Evolutionary conservation across 2,797 vertebrate species (phyloP).

Genomic region (Podargus strigoides): DNA sequence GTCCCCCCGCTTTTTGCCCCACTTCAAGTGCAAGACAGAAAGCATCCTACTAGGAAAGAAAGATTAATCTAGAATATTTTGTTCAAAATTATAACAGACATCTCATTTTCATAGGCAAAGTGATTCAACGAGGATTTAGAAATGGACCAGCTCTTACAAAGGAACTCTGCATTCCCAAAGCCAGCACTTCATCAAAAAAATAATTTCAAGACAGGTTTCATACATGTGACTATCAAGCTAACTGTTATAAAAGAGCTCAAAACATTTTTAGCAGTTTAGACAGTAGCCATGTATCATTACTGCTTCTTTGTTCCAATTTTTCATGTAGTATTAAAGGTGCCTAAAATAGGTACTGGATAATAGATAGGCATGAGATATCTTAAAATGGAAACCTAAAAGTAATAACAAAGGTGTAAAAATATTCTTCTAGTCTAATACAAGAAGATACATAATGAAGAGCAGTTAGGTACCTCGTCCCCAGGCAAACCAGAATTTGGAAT

Average conservation of each 20-base stretch:
- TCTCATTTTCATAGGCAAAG: not conserved
- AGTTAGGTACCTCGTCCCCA: constrained; percentile 85
- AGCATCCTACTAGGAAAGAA: not conserved
- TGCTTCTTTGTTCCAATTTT: not conserved
- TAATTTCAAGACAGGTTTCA: not conserved
- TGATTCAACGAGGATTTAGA: not conserved
- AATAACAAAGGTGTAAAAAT: not conserved
- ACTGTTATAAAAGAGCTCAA: not conserved
- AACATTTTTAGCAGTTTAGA: not conserved
- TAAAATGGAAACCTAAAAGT: not conserved
- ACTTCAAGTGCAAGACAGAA: not conserved
- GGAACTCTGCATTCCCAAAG: not conserved
- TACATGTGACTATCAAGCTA: not conserved
- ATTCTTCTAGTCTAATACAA: not conserved
- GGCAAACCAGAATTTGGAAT: constrained; percentile 93
- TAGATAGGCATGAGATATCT: not conserved
- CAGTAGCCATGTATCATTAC: not conserved
- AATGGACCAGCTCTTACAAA: not conserved
- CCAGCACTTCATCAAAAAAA: not conserved
- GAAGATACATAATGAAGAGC: not conserved
- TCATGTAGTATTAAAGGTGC: not conserved
- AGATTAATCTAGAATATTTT: not conserved
- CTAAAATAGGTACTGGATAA: not conserved
- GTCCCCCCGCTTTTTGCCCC: rapidly evolving
- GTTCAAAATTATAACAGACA: not conserved